Evolutionary conservation across 1,140 invertebrate species (phyloP), one percentile per base, ranked within the genome.

Genomic region (Myzus persicae): DNA sequence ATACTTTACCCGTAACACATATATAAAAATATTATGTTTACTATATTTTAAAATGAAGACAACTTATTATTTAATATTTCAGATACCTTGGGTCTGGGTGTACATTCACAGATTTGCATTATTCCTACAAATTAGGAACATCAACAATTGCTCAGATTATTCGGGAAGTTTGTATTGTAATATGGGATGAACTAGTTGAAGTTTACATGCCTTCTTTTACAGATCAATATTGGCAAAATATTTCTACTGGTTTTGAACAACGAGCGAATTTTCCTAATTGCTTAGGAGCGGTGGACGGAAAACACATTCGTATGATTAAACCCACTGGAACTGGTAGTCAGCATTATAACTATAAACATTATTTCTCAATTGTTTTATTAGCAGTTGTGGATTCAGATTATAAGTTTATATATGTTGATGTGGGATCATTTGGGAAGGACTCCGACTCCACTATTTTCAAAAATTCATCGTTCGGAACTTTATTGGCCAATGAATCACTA

Each of bases 131-230:
- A 82, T n/a, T 94, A 36, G 94, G 94, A 20, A 91, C 89, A 26
- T 94, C 94, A 91, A 94, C 94, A 36, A 94, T 94, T n/a, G 93
- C 93, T 81, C 54, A 93, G 22, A 94, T 94, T 88, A 93, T 94
- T 26, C 26, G 93, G 94, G 36, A 93, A 94, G 94, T 94, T 22
- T 94, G 93, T 91, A 38, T 51, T 36, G 81, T 38, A 18, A 94
- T 94, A 59, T 94, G 94, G 94, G 40, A 87, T 76, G 40, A 81
- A 82, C 42, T 94, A n/a, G 90, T 90, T 90, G 36, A 26, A 44
- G 81, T 94, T 82, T 94, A 48, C 84, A 93, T 94, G 46, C 81
- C 90, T 36, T 67, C 42, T 94, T 93, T 94, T 36, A 94, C 87
- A 46, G 91, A 44, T 90, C 85, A 94, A 91, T 94, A 67, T 26